Evolutionary conservation across 2,113 vertebrate species (phyloP), one percentile per base, ranked within the genome.

Genomic region (Varanus komodoensis): DNA sequence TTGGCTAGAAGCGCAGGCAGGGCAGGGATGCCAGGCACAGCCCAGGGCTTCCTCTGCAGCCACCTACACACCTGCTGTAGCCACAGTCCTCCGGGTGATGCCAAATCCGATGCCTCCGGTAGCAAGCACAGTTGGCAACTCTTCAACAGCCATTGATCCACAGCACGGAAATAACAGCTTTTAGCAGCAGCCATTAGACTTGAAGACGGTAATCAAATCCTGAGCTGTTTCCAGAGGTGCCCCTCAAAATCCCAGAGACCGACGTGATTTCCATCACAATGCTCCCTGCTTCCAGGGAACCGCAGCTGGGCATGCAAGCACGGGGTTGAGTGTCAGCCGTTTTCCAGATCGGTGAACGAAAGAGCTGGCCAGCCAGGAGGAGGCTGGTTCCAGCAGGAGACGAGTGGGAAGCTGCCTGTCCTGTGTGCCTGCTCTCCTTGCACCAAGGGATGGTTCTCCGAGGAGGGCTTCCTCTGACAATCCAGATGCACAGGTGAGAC

Each of bases 141-240:
- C 93, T 94, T 93, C 87, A n/a, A 85, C 91, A 92, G 89, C 91
- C 87, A 0, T 94, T 96, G 94, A 96, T 95, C 93, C 96, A 92
- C 91, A 86, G 50, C 82, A 7, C 93, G 95, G 91, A 97, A 97
- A 96, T 97, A 95, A 95, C 95, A 94, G 95, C 93, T 96, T 96
- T 96, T 95, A 95, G 91, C 92, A 84, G 87, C 38, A 12, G 94
- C 93, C 94, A 89, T 96, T 92, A 93, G 73, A 88, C 90, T 93
- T 94, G 95, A 97, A 97, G 94, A 96, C 95, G 94, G 95, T 96
- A 94, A 96, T 97, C 96, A 96, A 92, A 95, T 96, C 92, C 93
- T 11, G 1, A 91, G 93, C 93, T 84, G 82, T 95, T 97, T 96
- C 91, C 90, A 94, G 87, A 95, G 95, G 92, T 94, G 94, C 95